A percentile compares a stretch with the other conserved stretches of the same genome.
Evolutionary conservation across 2,888 invertebrate species (phyloP).

Genomic region (Dastarcus helophoroides): DNA sequence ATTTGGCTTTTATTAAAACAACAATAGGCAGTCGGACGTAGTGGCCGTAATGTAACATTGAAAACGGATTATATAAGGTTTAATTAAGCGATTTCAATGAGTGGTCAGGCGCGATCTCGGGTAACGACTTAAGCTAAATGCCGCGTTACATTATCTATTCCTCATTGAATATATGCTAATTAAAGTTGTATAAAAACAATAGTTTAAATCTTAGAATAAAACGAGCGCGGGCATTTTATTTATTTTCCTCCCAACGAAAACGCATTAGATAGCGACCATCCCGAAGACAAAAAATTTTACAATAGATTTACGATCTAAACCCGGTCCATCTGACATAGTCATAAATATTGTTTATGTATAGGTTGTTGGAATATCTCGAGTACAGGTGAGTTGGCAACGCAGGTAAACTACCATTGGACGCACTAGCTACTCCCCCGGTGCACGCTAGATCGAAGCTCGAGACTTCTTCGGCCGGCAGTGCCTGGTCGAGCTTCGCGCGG

Average conservation of each 20-base stretch:
- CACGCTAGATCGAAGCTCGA: conserved; percentile 13
- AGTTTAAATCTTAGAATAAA: too few relatives aligned
- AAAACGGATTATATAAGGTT: too few relatives aligned
- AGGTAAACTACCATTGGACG: conserved; percentile 31
- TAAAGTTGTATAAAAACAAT: too few relatives aligned
- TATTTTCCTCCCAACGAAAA: conserved; percentile 16
- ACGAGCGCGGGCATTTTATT: too few relatives aligned
- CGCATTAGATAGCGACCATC: conserved; percentile 27
- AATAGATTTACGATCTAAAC: conserved; percentile 38
- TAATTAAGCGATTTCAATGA: too few relatives aligned
- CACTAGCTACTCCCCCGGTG: conserved; percentile 31
- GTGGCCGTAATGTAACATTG: too few relatives aligned
- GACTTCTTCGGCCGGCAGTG: conserved; percentile 11
- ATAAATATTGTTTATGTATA: conserved; percentile 40
- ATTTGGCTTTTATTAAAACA: too few relatives aligned
- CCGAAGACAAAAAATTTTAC: conserved; percentile 27
- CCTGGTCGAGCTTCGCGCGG: conserved; percentile 34
- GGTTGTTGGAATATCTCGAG: conserved; percentile 25
- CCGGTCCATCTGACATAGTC: conserved; percentile 37
- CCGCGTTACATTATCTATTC: too few relatives aligned
- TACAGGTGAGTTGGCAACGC: conserved; percentile 34
- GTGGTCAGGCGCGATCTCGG: too few relatives aligned
- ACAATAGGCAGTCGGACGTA: too few relatives aligned
- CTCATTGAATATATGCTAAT: too few relatives aligned
- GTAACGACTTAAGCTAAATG: too few relatives aligned